Evolutionary conservation across 2,797 vertebrate species (phyloP).

Genomic region (Varecia variegata): DNA sequence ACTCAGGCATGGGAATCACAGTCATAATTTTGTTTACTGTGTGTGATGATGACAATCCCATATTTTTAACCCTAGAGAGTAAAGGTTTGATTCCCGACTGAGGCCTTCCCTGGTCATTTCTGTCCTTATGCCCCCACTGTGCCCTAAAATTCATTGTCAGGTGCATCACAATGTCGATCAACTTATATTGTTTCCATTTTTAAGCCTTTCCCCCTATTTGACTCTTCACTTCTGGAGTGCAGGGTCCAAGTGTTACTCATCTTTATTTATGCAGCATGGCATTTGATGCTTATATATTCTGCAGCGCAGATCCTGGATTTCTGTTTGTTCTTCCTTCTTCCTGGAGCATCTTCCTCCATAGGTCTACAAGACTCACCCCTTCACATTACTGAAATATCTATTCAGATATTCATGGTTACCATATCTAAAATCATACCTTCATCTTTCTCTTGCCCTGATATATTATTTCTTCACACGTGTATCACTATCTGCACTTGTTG

Average conservation of each 20-base stretch:
- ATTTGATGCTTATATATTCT: neutral
- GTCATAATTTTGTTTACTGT: neutral
- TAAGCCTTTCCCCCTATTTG: neutral
- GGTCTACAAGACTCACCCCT: neutral
- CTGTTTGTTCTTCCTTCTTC: neutral
- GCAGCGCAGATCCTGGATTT: neutral
- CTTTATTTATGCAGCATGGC: neutral
- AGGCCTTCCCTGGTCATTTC: neutral
- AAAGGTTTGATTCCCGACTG: neutral
- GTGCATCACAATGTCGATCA: neutral
- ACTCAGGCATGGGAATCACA: neutral
- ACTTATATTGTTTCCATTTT: neutral
- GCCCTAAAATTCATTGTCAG: neutral
- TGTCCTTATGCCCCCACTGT: neutral
- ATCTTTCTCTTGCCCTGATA: neutral
- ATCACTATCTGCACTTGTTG: neutral
- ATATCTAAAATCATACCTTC: neutral
- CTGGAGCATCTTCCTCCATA: rapidly evolving
- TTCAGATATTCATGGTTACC: neutral
- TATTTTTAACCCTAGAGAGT: neutral
- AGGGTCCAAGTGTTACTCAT: neutral
- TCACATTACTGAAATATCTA: neutral
- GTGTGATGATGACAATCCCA: neutral
- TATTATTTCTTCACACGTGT: neutral
- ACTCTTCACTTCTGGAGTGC: neutral